Base-by-base conservation (phyloP, 1,140 invertebrate species). In the Drosophila santomea region DNA sequence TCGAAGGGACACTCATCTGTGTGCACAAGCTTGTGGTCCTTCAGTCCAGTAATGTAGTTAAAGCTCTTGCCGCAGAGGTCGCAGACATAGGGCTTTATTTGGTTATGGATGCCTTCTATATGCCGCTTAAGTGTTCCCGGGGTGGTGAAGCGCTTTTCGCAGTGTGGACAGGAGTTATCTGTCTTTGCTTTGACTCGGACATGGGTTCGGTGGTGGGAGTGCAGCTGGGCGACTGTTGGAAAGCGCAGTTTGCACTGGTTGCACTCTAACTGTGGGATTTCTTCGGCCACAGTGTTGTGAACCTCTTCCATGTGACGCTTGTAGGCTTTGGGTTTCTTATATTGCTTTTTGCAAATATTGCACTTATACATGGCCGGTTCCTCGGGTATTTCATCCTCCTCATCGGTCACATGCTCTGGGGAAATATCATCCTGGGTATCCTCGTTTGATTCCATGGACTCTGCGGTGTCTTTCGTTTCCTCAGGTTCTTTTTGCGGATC, bases 11-110 rank as follows among this genome's bases (percentile, higher is more conserved):
- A 90, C 6, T 92, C 93, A 54, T 93, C 93, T 5, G 92, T 93
- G 64, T 94, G 93, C 1, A 93, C 92, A 12, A 93, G 88, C 60
- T 93, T 92, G 80, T 94, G 93, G 20, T 93, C 93, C 35, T 92
- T 92, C 0, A 94, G 80, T 0, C 91, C 92, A 0, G 92, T 90
- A 17, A 93, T 91, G 6, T 93, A 93, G 60, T 93, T 93, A 38
- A 93, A 93, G 3, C 81, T 74, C 36, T 93, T 93, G 3, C 93
- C 93, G 59, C 93, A 94, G 41, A 92, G 78, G 36, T 93, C 92
- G 69, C 93, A 94, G 1, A 93, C 88, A 55, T 85, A 94, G 4
- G 93, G 93, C 52, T 93, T 91, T 11, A 93, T 77, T 25, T 93
- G 78, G 44, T 92, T 90, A 59, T 94, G 93, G 14, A 93, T 86